Evolutionary conservation across 2,113 vertebrate species (phyloP).

Genomic region (Xiphophorus couchianus): DNA sequence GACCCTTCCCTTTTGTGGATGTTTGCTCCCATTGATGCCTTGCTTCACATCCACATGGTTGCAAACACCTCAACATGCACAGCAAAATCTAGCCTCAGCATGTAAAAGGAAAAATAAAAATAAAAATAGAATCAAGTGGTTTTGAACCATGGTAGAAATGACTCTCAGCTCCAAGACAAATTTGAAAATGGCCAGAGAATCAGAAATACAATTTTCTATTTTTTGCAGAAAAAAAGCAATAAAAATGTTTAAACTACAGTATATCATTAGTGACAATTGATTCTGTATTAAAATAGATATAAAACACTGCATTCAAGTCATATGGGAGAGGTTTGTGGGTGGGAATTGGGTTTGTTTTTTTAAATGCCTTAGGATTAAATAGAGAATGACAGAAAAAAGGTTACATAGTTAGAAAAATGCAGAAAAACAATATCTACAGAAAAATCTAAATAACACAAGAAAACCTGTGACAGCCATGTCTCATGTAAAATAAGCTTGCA

Average conservation of each 20-base stretch:
- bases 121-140: constrained; percentile 8
- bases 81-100: constrained; percentile 28
- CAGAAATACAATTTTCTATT: not conserved
- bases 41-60: too few relatives aligned
- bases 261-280: not conserved
- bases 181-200: constrained; percentile 27
- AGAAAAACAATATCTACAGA: too few relatives aligned
- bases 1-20: constrained; percentile 62
- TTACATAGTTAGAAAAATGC: too few relatives aligned
- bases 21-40: constrained; percentile 20
- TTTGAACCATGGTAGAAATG: constrained; percentile 16
- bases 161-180: constrained; percentile 40
- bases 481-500: too few relatives aligned
- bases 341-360: too few relatives aligned
- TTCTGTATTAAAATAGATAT: not conserved
- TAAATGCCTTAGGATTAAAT: too few relatives aligned
- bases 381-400: too few relatives aligned
- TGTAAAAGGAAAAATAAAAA: constrained; percentile 40
- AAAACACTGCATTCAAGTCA: too few relatives aligned
- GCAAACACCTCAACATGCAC: constrained; percentile 29
- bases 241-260: not conserved
- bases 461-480: too few relatives aligned
- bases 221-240: not conserved
- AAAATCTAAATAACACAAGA: too few relatives aligned
- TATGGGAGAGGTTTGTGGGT: too few relatives aligned